Conservation (phyloP, 2,888 invertebrate species). For the Athalia rosae region DNA sequence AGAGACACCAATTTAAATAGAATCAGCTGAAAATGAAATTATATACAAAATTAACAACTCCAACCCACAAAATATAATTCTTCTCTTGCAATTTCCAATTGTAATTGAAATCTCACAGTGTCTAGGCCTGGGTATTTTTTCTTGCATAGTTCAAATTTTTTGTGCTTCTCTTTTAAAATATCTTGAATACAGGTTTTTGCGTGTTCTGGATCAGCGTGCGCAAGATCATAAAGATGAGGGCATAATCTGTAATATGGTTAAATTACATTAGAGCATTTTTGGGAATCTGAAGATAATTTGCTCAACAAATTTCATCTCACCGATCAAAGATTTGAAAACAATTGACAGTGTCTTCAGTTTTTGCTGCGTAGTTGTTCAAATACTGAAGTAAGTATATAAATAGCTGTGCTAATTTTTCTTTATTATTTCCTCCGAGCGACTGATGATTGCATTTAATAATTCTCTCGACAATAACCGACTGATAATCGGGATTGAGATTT, state of each 20-base stretch:
- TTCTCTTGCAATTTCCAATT: neutral
- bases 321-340: slow-evolving; percentile 79
- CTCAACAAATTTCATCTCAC: slow-evolving; percentile 68
- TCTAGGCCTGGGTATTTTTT: slow-evolving; percentile 81
- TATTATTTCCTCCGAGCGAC: slow-evolving; percentile 85
- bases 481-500: slow-evolving; percentile 79
- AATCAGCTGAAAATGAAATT: slow-evolving; percentile 75
- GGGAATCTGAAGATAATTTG: slow-evolving; percentile 56
- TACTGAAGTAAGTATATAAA: slow-evolving; percentile 87
- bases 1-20: slow-evolving; percentile 88
- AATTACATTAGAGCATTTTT: neutral
- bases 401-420: slow-evolving; percentile 83
- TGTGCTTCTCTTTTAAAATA: slow-evolving; percentile 84
- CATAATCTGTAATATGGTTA: slow-evolving; percentile 65
- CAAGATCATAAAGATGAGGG: slow-evolving; percentile 79
- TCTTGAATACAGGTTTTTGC: slow-evolving; percentile 82
- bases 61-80: neutral
- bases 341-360: slow-evolving; percentile 72
- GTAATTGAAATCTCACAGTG: slow-evolving; percentile 68
- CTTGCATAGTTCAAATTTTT: slow-evolving; percentile 77
- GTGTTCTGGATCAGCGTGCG: slow-evolving; percentile 82
- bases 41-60: neutral
- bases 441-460: slow-evolving; percentile 93
- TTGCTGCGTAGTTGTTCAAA: slow-evolving; percentile 80
- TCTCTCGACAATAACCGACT: slow-evolving; percentile 83